Base-by-base conservation (phyloP, 2,888 invertebrate species). In the Agrochola macilenta region DNA sequence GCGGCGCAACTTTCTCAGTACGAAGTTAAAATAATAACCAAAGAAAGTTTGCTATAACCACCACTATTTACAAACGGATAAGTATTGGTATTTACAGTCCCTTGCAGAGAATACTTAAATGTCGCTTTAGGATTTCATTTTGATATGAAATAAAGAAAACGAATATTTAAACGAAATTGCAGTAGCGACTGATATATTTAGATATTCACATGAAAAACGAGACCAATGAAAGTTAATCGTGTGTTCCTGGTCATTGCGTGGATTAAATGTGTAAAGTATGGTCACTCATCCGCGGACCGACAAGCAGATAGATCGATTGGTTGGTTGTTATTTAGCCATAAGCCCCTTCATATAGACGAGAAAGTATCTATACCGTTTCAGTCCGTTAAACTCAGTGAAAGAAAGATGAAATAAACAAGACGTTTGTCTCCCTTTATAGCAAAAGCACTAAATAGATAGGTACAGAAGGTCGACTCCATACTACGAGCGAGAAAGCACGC, bases 341-440 rank as follows among this genome's bases (percentile, higher is more conserved):
- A n/a, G 12, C 5, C 7, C 14, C 0, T n/a, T 35, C 8, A 39
- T 73, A 35, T 17, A 46, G 4, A 80, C 4, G 35, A 26, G n/a
- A 17, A 76, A 52, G 35, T 26, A 46, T 60, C 9, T 11, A 17
- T 46, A 57, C 39, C 61, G 57, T 58, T 49, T 20, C 43, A 64
- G 54, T 64, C 65, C 52, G 65, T 73, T 69, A n/a, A 69, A 66
- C 52, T 39, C 35, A 9, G n/a, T 58, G 61, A 72, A 84, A 58
- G 65, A 76, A 39, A 70, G 20, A 81, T 65, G 74, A 46, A 70
- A 84, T 80, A 81, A 84, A 65, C 68, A 65, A 82, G 85, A 68
- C 26, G 20, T 73, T 71, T 61, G 52, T 69, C 60, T 60, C 23
- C 23, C n/a, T 74, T 78, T 78, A 71, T 60, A 60, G 43, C n/a